Evolutionary conservation across 2,888 invertebrate species (phyloP).

Genomic region (Villa cingulata): DNA sequence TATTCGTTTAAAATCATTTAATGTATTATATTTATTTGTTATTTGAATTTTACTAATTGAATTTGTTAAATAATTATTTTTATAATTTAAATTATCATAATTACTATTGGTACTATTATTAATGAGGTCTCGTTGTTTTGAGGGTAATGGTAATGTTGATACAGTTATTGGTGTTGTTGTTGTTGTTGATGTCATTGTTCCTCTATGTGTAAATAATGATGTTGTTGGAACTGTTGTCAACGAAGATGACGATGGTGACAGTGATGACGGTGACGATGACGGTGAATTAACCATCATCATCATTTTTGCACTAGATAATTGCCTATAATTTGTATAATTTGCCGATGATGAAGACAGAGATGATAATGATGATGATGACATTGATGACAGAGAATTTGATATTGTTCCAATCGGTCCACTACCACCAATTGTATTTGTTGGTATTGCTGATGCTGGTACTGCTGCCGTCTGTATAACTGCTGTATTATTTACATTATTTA

Average conservation of each 20-base stretch:
- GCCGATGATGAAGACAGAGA: not conserved
- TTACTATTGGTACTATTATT: constrained; percentile 9
- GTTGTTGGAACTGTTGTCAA: not conserved
- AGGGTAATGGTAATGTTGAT: constrained; percentile 13
- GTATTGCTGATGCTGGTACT: no score
- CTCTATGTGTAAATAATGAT: no score
- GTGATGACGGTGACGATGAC: not conserved
- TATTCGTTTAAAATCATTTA: constrained; percentile 13
- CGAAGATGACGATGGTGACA: not conserved
- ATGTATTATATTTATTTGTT: constrained; percentile 12
- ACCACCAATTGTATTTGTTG: no score
- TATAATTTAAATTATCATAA: constrained; percentile 3
- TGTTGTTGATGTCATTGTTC: not conserved
- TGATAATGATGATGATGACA: not conserved
- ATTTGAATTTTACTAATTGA: constrained; percentile 3
- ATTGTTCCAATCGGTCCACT: no score
- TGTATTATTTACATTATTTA: no score
- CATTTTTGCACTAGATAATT: not conserved
- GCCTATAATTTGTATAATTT: not conserved
- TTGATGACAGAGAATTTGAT: not conserved
- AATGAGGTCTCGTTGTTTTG: constrained; percentile 13
- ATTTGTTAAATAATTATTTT: constrained; percentile 8
- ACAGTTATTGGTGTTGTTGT: not conserved
- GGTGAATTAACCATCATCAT: not conserved
- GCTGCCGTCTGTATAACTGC: no score